Evolutionary conservation across 2,888 invertebrate genomes (phyloP), one percentile per base, ranked within the genome.

Genomic region (Troides helena): DNA sequence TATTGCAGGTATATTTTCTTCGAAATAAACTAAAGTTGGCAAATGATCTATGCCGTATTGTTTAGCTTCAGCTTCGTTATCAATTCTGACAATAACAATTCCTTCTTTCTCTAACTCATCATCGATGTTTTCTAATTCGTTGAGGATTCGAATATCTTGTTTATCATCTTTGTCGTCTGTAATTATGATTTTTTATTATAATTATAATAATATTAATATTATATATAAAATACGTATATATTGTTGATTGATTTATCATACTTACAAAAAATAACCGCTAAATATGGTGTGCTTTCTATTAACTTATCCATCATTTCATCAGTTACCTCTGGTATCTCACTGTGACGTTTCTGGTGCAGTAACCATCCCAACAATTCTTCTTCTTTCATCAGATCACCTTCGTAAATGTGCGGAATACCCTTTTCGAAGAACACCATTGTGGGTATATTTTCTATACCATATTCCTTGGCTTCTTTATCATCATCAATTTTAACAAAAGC

Each of bases 241-340:
- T 10, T 46, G 12, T 46, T 12, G 17, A 23, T 57, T 23, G 12
- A n/a, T n/a, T n/a, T 53, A 53, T 53, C 53, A 65, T 79, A 95
- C 97, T 96, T 93, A 98, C 98, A 98, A 87, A 98, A 98, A 77
- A 98, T 95, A 75, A 98, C 98, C 68, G 98, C 98, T 75, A 98
- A 94, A 83, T 95, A 97, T 70, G 96, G 94, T 36, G 96, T 95
- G 65, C 92, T 95, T 75, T 97, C 97, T 73, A 98, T 95, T 59
- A 98, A 93, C 83, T 96, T 96, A 78, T 98, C 98, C 94, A 98
- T 96, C 97, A 98, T 98, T 93, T 98, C 97, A 82, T 98, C 97
- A 12, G 98, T 98, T 30, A 98, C 95, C 89, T 97, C 97, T 62
- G 98, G 97, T 77, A 98, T 98, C 92, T 98, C 97, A 70, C 96